Percentiles rank a stretch among this genome's conserved stretches.
These are phyloP conservation scores for Serripes groenlandicus DNA, from an alignment of 2,888 invertebrate genomes.

Conservation along the genomic window DNA sequence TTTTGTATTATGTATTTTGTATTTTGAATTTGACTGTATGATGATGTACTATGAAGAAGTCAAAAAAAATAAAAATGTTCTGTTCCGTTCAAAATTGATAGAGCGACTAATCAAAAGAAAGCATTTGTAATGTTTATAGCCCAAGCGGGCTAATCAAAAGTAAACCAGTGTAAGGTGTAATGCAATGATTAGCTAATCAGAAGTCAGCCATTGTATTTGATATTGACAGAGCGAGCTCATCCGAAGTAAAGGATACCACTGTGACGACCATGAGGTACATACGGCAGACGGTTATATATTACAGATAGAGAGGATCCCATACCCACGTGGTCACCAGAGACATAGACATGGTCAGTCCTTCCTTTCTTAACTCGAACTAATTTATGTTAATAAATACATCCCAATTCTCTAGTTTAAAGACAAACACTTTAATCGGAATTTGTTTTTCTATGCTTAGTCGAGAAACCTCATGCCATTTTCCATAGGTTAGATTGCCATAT, in stretches of 20 bases:
- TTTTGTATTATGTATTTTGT: no score
- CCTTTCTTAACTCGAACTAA: background rate
- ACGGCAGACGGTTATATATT: slow-evolving; percentile 95
- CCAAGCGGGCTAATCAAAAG: no score
- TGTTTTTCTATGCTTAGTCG: background rate
- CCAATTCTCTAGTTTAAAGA: background rate
- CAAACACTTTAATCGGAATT: background rate
- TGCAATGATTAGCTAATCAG: no score
- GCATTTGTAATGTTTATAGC: no score
- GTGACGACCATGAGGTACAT: slow-evolving; percentile 81
- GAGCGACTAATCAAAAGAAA: no score
- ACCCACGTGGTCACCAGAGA: slow-evolving; percentile 85
- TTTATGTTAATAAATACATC: background rate
- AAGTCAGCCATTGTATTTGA: background rate
- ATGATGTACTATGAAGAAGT: no score
- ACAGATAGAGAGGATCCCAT: slow-evolving; percentile 92
- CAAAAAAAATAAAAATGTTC: background rate
- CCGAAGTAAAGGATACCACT: slow-evolving; percentile 85
- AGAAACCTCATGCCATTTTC: background rate
- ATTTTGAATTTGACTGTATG: no score
- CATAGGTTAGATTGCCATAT: background rate
- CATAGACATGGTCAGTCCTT: background rate
- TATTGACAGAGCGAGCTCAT: slow-evolving; percentile 80
- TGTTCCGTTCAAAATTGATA: background rate
- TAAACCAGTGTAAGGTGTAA: no score